These are phyloP conservation scores for Sialis lutaria DNA, from an alignment of 2,888 invertebrate species.

Conservation along the genomic window DNA sequence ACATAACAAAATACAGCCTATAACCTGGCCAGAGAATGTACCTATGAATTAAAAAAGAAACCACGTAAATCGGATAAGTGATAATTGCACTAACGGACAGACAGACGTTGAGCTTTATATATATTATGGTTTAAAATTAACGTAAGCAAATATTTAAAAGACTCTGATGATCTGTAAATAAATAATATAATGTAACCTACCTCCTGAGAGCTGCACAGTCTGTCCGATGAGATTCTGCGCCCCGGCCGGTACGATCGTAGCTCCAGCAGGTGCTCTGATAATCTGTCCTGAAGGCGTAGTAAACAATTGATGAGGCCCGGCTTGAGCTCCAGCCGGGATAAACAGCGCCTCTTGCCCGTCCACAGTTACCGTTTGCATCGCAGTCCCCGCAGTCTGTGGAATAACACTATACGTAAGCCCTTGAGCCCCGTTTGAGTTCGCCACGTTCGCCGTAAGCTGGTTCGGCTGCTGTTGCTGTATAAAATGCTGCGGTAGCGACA, in stretches of 20 bases:
- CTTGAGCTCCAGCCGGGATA: conserved; percentile 63
- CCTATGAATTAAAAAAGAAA: too few relatives aligned
- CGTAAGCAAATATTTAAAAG: too few relatives aligned
- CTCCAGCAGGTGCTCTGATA: conserved; percentile 55
- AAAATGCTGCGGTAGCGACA: conserved; percentile 25
- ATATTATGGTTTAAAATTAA: too few relatives aligned
- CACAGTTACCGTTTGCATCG: conserved; percentile 76
- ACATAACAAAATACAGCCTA: too few relatives aligned
- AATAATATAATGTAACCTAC: conserved; percentile 16
- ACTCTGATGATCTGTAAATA: too few relatives aligned
- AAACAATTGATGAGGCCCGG: conserved; percentile 31
- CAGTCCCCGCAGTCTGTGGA: conserved; percentile 25
- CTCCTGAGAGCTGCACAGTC: conserved; percentile 50
- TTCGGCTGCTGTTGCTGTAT: conserved; percentile 33
- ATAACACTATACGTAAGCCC: conserved; percentile 39
- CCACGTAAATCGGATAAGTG: too few relatives aligned
- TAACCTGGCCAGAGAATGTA: too few relatives aligned
- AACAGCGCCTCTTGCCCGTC: conserved; percentile 88
- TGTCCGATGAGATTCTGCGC: conserved; percentile 50
- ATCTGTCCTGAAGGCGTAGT: conserved; percentile 45
- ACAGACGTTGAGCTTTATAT: too few relatives aligned
- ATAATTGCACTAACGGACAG: too few relatives aligned
- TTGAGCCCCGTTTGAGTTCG: conserved; percentile 24
- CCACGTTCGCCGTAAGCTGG: conserved; percentile 26
- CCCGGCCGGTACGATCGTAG: conserved; percentile 46